These are phyloP conservation scores for Amphimallon solstitiale DNA, from an alignment of 2,888 invertebrate species.

Conservation along the genomic window DNA sequence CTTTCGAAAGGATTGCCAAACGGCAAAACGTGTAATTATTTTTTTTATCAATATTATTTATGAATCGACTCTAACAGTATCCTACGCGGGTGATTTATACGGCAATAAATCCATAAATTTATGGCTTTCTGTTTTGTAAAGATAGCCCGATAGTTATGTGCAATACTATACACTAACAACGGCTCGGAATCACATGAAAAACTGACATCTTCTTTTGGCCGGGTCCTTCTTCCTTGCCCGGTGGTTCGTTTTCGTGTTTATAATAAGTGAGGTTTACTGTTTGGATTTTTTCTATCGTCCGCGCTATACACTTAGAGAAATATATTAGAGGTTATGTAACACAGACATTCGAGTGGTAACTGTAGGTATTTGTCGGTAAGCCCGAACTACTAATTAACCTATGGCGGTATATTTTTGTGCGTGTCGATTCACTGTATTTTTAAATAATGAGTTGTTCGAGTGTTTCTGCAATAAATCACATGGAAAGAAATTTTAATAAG, in stretches of 20 bases:
- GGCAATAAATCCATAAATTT: slow-evolving; percentile 31
- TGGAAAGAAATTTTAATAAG: too few relatives aligned
- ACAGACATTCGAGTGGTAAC: background rate
- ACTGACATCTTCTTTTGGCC: slow-evolving; percentile 23
- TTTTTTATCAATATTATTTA: slow-evolving; percentile 30
- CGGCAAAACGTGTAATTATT: slow-evolving; percentile 28
- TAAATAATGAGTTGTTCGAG: background rate
- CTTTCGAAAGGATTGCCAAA: slow-evolving; percentile 22
- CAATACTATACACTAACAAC: slow-evolving; percentile 23
- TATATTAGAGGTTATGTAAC: slow-evolving; percentile 5
- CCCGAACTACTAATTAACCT: background rate
- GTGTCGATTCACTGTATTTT: background rate
- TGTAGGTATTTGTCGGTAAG: slow-evolving; percentile 8
- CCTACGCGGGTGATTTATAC: slow-evolving; percentile 25
- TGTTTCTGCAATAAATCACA: background rate
- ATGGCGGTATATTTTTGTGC: background rate
- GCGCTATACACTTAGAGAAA: background rate
- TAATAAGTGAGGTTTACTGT: slow-evolving; percentile 13
- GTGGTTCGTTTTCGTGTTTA: background rate
- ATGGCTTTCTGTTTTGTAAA: slow-evolving; percentile 27
- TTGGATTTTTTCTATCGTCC: slow-evolving; percentile 9
- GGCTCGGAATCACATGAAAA: slow-evolving; percentile 25
- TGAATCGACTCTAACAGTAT: slow-evolving; percentile 29
- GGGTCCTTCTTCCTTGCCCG: background rate
- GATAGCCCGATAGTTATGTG: slow-evolving; percentile 29